Percentiles rank a stretch among this genome's conserved stretches.
These are phyloP conservation scores for Microtus oregoni DNA, from an alignment of 2,113 vertebrate species.

Conservation along the genomic window DNA sequence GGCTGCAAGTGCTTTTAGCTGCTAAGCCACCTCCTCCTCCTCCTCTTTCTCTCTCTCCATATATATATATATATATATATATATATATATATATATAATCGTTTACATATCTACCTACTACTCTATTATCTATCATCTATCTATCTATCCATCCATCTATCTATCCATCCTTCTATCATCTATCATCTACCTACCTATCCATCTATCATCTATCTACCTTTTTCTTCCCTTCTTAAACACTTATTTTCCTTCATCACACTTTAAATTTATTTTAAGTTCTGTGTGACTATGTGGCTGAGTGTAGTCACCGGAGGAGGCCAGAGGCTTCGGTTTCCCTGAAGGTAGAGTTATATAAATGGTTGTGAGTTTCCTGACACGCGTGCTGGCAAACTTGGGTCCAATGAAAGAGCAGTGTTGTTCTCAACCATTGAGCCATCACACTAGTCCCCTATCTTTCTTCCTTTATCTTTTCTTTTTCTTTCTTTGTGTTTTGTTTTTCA, in stretches of 20 bases:
- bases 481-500: too few relatives aligned
- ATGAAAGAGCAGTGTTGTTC: not conserved
- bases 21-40: not conserved
- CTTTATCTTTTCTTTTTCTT: not conserved
- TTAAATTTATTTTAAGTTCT: not conserved
- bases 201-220: not conserved
- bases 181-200: not conserved
- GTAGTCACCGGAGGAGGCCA: too few relatives aligned
- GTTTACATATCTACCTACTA: too few relatives aligned
- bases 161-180: too few relatives aligned
- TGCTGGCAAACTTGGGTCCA: not conserved
- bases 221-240: not conserved
- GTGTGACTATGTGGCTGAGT: not conserved
- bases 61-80: too few relatives aligned
- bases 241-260: not conserved
- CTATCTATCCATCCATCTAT: too few relatives aligned
- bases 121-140: too few relatives aligned
- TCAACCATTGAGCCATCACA: not conserved
- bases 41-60: too few relatives aligned
- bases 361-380: not conserved
- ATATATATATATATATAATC: too few relatives aligned
- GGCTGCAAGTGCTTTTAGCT: not conserved
- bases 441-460: not conserved
- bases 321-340: not conserved
- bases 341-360: not conserved